Conservation (phyloP, 2,888 invertebrate species). For the Meloe dianella region DNA sequence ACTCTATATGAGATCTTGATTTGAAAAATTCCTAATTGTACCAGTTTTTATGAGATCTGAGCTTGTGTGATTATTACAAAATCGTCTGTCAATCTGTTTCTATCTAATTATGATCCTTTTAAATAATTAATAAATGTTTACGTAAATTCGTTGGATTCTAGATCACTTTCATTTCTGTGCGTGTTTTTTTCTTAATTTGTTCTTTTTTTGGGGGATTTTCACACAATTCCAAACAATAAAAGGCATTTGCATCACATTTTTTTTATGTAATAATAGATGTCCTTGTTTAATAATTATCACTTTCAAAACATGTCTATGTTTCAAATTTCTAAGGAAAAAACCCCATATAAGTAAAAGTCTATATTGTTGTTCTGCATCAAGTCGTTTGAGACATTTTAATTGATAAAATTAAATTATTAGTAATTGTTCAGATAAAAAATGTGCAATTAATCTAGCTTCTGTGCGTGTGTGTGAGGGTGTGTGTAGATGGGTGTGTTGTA, state of each 20-base stretch:
- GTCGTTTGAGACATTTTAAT: not conserved
- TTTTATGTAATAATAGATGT: not conserved
- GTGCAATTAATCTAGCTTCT: not conserved
- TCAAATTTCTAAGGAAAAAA: not conserved
- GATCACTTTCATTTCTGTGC: constrained; percentile 2
- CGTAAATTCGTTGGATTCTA: not conserved
- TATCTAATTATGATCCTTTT: not conserved
- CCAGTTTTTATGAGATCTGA: not conserved
- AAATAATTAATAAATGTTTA: not conserved
- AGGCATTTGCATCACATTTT: not conserved
- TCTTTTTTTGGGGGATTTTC: constrained; percentile 3
- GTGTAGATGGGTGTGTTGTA: no score
- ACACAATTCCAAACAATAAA: not conserved
- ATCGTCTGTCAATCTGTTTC: not conserved
- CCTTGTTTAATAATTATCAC: not conserved
- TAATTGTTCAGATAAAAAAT: not conserved
- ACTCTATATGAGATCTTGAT: not conserved
- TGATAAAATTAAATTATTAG: not conserved
- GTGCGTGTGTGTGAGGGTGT: no score
- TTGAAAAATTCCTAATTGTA: not conserved
- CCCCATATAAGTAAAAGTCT: not conserved
- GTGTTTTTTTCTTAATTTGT: not conserved
- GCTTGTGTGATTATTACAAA: not conserved
- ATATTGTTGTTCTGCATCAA: not conserved
- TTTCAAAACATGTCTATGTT: not conserved